These are phyloP conservation scores for Neodiprion fabricii DNA, from an alignment of 1,140 invertebrate genomes.

Conservation along the genomic window DNA sequence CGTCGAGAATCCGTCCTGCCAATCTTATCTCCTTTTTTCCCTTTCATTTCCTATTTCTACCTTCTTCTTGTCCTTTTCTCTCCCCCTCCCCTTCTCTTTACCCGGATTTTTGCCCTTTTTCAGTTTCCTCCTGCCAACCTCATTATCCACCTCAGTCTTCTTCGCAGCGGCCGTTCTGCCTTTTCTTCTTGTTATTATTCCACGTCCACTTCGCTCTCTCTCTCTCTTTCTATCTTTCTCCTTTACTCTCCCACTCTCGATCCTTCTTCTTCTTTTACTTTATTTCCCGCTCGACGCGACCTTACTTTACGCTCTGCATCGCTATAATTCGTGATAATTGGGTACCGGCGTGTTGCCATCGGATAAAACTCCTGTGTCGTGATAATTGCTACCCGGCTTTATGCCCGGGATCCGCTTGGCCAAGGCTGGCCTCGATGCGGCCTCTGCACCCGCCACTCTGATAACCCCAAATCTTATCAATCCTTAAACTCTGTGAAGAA, in stretches of 20 bases:
- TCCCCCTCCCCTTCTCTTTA: conserved; percentile 24
- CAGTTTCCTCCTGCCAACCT: conserved; percentile 32
- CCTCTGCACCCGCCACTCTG: no score
- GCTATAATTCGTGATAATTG: conserved; percentile 7
- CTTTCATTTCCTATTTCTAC: conserved; percentile 21
- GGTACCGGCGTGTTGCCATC: conserved; percentile 2
- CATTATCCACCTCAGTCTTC: conserved; percentile 42
- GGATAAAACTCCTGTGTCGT: not conserved
- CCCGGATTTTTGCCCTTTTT: conserved; percentile 19
- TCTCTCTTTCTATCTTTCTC: not conserved
- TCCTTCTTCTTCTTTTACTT: not conserved
- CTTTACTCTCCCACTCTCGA: not conserved
- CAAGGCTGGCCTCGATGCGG: no score
- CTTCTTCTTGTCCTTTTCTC: conserved; percentile 18
- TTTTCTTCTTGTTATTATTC: conserved; percentile 14
- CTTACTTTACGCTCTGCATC: conserved; percentile 2
- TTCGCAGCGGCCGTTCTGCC: conserved; percentile 11
- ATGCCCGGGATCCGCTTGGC: not conserved
- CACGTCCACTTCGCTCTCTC: conserved; percentile 7
- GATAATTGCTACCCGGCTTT: not conserved
- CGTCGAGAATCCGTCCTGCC: conserved; percentile 10
- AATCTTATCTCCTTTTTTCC: conserved; percentile 25
- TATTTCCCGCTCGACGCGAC: not conserved
- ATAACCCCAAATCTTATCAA: no score
- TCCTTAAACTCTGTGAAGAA: no score